Percentiles rank a stretch among this genome's conserved stretches.
phyloP scores from a whole-genome alignment of 2,113 vertebrate species.

The Myotis yumanensis region DNA sequence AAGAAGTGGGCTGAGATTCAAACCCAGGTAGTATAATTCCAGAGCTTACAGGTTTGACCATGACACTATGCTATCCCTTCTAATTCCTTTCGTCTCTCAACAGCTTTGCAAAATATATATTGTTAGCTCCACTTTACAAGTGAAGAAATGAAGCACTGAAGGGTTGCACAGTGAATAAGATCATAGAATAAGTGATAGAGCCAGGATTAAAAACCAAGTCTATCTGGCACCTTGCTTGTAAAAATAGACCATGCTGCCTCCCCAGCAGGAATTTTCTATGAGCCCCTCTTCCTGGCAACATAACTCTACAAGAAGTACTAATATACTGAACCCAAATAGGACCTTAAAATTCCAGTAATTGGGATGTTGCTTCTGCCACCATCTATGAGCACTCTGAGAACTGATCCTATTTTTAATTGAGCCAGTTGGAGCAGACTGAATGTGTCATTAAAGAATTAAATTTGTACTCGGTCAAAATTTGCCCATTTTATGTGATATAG shows the following conservation, averaged over 20 bases:
- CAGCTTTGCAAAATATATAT: conserved; percentile 19
- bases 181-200: neutral
- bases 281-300: neutral
- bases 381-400: neutral
- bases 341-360: conserved; percentile 8
- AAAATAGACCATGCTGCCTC: neutral
- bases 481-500: neutral
- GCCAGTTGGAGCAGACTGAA: neutral
- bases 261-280: neutral
- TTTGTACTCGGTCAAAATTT: conserved; percentile 36
- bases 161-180: conserved; percentile 1
- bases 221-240: conserved; percentile 26
- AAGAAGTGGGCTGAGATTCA: conserved; percentile 41
- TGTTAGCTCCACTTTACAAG: conserved; percentile 30
- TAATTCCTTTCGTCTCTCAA: conserved; percentile 14
- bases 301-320: neutral
- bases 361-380: conserved; percentile 5
- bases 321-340: conserved; percentile 4
- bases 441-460: conserved; percentile 29
- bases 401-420: neutral
- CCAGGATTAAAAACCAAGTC: conserved; percentile 42
- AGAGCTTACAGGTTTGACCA: conserved; percentile 15
- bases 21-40: neutral
- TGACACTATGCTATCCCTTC: neutral
- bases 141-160: conserved; percentile 35